Conservation (phyloP, 37 sponge, comb jelly and placozoan species). For the Beroe ovata region DNA sequence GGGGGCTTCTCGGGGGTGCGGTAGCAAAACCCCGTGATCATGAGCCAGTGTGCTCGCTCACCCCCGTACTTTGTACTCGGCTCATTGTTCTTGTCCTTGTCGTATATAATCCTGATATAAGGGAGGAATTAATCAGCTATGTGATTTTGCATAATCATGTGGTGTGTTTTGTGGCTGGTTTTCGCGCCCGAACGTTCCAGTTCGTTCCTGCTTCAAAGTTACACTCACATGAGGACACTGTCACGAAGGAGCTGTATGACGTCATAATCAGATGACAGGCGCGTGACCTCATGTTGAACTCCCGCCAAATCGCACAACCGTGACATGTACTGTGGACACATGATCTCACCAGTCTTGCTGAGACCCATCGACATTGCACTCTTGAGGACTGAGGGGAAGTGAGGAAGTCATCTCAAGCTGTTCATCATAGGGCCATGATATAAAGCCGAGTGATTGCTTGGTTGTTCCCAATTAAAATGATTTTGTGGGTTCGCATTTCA, state of each 20-base stretch:
- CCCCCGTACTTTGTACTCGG: slow-evolving; percentile 30
- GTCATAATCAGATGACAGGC: not conserved
- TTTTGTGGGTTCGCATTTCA: too few relatives aligned
- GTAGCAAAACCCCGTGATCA: slow-evolving; percentile 52
- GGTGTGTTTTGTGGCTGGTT: not conserved
- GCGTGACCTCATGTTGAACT: not conserved
- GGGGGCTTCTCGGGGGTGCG: not conserved
- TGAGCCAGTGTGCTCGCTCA: slow-evolving; percentile 30
- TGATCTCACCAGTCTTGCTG: slow-evolving; percentile 15
- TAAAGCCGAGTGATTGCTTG: too few relatives aligned
- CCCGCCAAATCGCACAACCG: slow-evolving; percentile 19
- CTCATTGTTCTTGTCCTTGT: slow-evolving; percentile 63
- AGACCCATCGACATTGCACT: not conserved
- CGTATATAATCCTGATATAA: slow-evolving; percentile 40
- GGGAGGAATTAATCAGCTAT: not conserved
- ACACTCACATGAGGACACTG: slow-evolving; percentile 21
- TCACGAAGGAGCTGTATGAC: not conserved
- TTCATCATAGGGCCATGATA: too few relatives aligned
- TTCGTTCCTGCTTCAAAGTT: too few relatives aligned
- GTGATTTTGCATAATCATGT: not conserved
- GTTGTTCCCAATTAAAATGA: too few relatives aligned
- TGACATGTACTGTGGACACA: slow-evolving; percentile 30
- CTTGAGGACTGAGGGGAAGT: not conserved
- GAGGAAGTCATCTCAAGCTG: not conserved
- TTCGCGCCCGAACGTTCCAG: too few relatives aligned